Base-by-base conservation (phyloP, 2,113 vertebrate species). In the Numida meleagris region DNA sequence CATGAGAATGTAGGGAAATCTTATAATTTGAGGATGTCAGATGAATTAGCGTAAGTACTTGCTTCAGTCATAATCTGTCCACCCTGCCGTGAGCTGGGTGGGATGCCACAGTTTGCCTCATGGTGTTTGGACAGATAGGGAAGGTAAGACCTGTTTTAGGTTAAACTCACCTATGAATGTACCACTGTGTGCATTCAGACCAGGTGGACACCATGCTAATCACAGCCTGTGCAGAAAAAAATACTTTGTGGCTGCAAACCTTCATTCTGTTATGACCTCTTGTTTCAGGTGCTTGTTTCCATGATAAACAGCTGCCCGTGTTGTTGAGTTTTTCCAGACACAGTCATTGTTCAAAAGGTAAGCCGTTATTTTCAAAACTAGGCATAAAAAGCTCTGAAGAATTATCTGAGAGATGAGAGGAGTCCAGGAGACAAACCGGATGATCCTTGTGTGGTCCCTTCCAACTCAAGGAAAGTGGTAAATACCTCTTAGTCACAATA, bases 301-400 rank as follows among this genome's bases (percentile, higher is more conserved):
- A 4, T 20, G 43, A 66, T 48, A 75, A 93, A 46, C 40, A 79
- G 58, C 50, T 82, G 77, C 42, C 53, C 19, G 25, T 1, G 2
- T 31, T 25, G 11, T 12, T 83, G 48, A 89, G 25, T 16, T 84
- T 88, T 94, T 84, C 38, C 70, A 94, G 63, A 48, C 15, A 29
- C 66, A 83, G 77, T 29, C 20, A 40, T 21, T 72, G 18, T 57
- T 84, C 31, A 53, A 66, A 79, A 87, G 12, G 21, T 29, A 84
- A 82, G 34, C 14, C 15, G 53, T 51, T 65, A 25, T 90, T 92
- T 90, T 92, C 77, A 71, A 92, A 92, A 67, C 46, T n/a, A 78
- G 40, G n/a, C 3, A 38, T 20, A 31, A 79, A 77, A 86, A 92
- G 3, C 10, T 1, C 12, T 21, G 10, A 19, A 73, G 70, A 84